Conservation (phyloP, 1,140 invertebrate genomes). For the Zaprionus kolodkinae region DNA sequence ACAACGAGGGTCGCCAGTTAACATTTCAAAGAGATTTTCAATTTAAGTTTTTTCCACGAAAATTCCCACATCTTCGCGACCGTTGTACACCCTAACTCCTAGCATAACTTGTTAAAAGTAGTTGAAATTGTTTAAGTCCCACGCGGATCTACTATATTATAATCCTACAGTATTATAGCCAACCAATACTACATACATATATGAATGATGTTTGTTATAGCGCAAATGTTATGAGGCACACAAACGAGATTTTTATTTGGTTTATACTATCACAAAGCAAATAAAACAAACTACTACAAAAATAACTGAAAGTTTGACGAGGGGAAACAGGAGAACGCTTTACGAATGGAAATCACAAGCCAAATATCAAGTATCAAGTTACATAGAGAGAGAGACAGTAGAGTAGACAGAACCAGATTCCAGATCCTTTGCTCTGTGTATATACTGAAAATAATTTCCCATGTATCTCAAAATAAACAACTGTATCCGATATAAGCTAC, state of each 20-base stretch:
- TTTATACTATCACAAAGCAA: not conserved
- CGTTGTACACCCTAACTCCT: not conserved
- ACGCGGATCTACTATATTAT: slow-evolving; percentile 27
- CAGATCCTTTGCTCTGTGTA: slow-evolving; percentile 2
- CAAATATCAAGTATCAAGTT: not conserved
- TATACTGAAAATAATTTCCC: not conserved
- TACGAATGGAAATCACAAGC: not conserved
- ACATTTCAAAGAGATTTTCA: not conserved
- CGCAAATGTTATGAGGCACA: slow-evolving; percentile 37
- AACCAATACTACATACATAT: slow-evolving; percentile 16
- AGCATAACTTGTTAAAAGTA: slow-evolving; percentile 27
- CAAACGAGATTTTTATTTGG: not conserved
- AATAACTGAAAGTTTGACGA: not conserved
- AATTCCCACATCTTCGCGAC: not conserved
- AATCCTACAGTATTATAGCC: slow-evolving; percentile 47
- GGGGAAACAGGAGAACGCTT: slow-evolving; percentile 49
- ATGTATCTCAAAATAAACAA: slow-evolving; percentile 2
- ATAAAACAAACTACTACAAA: not conserved
- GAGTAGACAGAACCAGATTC: not conserved
- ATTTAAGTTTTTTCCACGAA: not conserved
- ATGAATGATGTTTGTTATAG: slow-evolving; percentile 15
- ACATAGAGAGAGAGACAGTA: not conserved
- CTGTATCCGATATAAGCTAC: not conserved
- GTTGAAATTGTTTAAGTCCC: slow-evolving; percentile 39
- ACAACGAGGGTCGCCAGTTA: slow-evolving; percentile 13